Evolutionary conservation across 53 echinoderm and acorn worm species (phyloP).

Genomic region (Astropecten irregularis): DNA sequence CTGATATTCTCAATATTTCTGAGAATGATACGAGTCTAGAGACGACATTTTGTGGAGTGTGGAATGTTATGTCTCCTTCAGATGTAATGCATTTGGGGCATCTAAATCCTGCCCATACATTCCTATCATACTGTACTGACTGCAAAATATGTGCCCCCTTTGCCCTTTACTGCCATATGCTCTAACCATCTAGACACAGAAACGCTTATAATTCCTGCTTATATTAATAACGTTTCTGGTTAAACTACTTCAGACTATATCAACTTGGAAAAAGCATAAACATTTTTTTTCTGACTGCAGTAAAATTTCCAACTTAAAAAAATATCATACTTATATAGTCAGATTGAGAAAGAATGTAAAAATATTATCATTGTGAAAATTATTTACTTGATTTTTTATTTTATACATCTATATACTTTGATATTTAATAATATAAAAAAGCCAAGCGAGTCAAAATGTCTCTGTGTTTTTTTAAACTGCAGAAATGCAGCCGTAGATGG

Average conservation of each 20-base stretch:
- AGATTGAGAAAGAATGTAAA: constrained; percentile 62
- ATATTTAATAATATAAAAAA: constrained; percentile 49
- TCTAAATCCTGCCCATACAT: not conserved
- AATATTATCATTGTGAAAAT: constrained; percentile 62
- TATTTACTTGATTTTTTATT: constrained; percentile 55
- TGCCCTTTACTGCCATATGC: constrained; percentile 4
- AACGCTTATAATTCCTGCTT: not conserved
- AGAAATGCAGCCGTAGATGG: constrained; percentile 4
- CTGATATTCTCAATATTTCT: too few species aligned
- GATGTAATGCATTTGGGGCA: not conserved
- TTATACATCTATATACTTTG: constrained; percentile 44
- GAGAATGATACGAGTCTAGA: constrained; percentile 6
- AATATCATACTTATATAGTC: constrained; percentile 48
- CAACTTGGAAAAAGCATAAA: too few species aligned
- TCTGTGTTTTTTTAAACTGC: not conserved
- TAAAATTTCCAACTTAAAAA: constrained; percentile 48
- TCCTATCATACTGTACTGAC: not conserved
- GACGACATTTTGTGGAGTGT: not conserved
- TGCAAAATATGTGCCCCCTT: not conserved
- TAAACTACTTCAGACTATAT: too few species aligned
- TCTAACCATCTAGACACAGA: not conserved
- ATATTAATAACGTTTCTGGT: not conserved
- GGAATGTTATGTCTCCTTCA: constrained; percentile 12
- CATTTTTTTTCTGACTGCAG: too few species aligned
- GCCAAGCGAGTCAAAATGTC: constrained; percentile 43